Percentiles rank a stretch among this genome's conserved stretches.
Conservation (phyloP, 2,113 vertebrate species). For the Murina feae region DNA sequence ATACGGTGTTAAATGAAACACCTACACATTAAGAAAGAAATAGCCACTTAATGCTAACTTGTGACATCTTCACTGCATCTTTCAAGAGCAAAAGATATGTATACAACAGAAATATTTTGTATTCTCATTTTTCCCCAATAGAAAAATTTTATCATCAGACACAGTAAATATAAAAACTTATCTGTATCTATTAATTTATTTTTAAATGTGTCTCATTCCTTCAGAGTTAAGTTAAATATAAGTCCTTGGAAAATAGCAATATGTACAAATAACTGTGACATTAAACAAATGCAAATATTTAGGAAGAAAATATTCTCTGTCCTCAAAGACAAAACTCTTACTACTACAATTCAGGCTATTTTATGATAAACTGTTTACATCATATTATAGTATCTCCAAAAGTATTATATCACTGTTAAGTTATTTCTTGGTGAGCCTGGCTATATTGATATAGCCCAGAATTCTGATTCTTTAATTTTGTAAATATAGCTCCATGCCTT, state of each 20-base stretch:
- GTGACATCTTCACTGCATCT: background rate
- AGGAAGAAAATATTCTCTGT: background rate
- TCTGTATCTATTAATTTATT: background rate
- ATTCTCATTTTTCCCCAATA: background rate
- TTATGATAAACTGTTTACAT: background rate
- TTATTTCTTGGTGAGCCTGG: too few species aligned
- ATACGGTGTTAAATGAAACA: background rate
- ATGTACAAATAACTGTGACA: background rate
- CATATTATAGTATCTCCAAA: background rate
- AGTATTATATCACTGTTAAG: background rate
- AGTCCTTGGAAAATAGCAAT: background rate
- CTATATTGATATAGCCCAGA: background rate
- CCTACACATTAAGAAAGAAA: background rate
- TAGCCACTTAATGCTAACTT: background rate
- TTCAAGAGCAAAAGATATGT: background rate
- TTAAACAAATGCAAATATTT: background rate
- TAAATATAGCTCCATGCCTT: background rate
- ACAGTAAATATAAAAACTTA: background rate
- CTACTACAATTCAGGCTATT: background rate
- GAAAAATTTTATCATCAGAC: background rate
- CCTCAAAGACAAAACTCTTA: background rate
- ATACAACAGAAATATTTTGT: background rate
- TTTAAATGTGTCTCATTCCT: background rate
- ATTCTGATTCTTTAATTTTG: background rate
- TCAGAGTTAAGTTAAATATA: background rate